Evolutionary conservation across 2,113 vertebrate genomes (phyloP).

Genomic region (Pelecanoides urinatrix): DNA sequence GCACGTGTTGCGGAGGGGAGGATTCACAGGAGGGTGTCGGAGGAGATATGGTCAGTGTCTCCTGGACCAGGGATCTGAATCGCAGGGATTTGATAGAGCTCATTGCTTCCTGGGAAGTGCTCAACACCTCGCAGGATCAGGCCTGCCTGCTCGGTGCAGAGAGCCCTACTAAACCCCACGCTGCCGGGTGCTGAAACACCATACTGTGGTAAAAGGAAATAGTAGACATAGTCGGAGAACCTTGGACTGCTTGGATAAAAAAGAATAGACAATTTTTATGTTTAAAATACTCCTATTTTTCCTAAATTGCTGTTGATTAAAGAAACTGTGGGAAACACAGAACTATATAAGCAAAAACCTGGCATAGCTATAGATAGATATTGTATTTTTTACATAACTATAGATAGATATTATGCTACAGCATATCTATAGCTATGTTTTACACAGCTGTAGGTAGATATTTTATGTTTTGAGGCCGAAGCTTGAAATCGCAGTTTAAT

Average conservation of each 20-base stretch:
- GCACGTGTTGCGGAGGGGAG: accelerated
- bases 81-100: slow-evolving; percentile 25
- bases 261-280: background rate
- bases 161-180: background rate
- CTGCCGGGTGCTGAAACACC: background rate
- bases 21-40: background rate
- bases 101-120: background rate
- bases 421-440: background rate
- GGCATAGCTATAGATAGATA: background rate
- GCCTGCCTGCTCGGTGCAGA: background rate
- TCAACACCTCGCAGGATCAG: slow-evolving; percentile 9
- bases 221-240: background rate
- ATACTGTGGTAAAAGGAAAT: background rate
- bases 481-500: background rate
- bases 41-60: background rate
- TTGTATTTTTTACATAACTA: background rate
- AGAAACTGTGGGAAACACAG: background rate
- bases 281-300: background rate
- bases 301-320: background rate
- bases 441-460: background rate
- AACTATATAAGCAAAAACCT: background rate
- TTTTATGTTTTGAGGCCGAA: background rate
- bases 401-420: background rate
- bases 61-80: background rate
- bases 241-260: background rate